Evolutionary conservation across 2,888 invertebrate genomes (phyloP).

Genomic region (Blomia tropicalis): DNA sequence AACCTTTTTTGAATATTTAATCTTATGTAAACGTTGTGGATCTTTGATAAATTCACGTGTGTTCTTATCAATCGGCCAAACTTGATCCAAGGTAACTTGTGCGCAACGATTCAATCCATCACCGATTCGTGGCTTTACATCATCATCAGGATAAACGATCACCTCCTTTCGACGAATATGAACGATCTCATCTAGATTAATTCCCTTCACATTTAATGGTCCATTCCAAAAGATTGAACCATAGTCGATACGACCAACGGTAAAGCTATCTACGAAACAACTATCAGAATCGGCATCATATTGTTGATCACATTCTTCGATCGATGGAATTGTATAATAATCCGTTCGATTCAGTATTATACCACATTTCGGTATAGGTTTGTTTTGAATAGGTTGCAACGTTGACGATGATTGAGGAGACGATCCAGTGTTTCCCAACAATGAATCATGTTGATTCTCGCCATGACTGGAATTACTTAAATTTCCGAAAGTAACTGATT

Average conservation of each 20-base stretch:
- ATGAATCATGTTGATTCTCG: too few relatives aligned
- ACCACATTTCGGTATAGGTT: conserved; percentile 22
- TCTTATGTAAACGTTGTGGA: conserved; percentile 51
- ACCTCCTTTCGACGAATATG: conserved; percentile 87
- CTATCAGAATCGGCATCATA: conserved; percentile 52
- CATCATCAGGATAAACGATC: conserved; percentile 72
- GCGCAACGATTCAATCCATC: conserved; percentile 74
- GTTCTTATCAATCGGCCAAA: conserved; percentile 81
- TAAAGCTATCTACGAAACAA: conserved; percentile 68
- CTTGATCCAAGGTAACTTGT: conserved; percentile 69
- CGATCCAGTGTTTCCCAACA: too few relatives aligned
- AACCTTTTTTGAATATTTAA: conserved; percentile 71
- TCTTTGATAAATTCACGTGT: conserved; percentile 58
- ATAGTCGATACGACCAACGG: conserved; percentile 71
- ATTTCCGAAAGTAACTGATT: not conserved
- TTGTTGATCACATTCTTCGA: conserved; percentile 60
- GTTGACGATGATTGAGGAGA: not conserved
- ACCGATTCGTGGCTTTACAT: conserved; percentile 69
- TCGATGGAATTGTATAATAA: conserved; percentile 74
- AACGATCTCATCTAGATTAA: conserved; percentile 74
- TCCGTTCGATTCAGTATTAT: conserved; percentile 52
- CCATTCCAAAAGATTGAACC: conserved; percentile 76
- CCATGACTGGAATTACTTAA: not conserved
- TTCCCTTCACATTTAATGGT: conserved; percentile 60
- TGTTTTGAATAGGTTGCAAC: conserved; percentile 14